These are phyloP conservation scores for Aurelia aurita DNA, from an alignment of 30 jellyfish, hydroid and myxozoan species.

Conservation along the genomic window DNA sequence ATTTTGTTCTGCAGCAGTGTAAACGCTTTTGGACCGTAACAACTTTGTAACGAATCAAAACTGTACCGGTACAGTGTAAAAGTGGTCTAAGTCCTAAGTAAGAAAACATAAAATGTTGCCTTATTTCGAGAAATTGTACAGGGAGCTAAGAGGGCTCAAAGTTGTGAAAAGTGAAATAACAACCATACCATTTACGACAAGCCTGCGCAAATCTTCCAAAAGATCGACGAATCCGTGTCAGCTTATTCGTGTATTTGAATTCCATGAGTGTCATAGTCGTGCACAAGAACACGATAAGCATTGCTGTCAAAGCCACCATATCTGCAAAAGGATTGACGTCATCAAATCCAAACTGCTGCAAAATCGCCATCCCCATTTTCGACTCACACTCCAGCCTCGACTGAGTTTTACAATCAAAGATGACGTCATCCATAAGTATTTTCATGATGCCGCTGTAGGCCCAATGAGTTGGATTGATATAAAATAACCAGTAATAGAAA, in stretches of 20 bases:
- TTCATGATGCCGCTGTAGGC: slow-evolving; percentile 83
- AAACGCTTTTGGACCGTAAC: too few relatives aligned
- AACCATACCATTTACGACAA: slow-evolving; percentile 33
- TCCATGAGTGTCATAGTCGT: slow-evolving; percentile 65
- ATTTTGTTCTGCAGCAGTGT: too few relatives aligned
- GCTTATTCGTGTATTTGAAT: slow-evolving; percentile 50
- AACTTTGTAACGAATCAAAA: too few relatives aligned
- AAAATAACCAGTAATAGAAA: slow-evolving; percentile 86
- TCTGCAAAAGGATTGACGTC: slow-evolving; percentile 53
- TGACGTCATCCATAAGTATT: slow-evolving; percentile 58
- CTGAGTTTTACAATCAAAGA: slow-evolving; percentile 56
- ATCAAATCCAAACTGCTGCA: slow-evolving; percentile 80
- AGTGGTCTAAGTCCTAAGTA: too few relatives aligned
- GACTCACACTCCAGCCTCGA: slow-evolving; percentile 80
- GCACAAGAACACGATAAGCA: slow-evolving; percentile 58
- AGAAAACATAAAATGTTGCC: too few relatives aligned
- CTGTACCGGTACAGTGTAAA: too few relatives aligned
- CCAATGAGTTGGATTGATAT: slow-evolving; percentile 97
- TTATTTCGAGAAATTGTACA: too few relatives aligned
- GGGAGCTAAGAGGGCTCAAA: too few relatives aligned
- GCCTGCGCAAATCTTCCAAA: neutral
- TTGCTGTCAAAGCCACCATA: slow-evolving; percentile 60
- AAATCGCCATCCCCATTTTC: slow-evolving; percentile 62
- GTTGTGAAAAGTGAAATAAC: neutral
- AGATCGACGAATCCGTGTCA: slow-evolving; percentile 17